These are phyloP conservation scores for Pipistrellus pipistrellus DNA, from an alignment of 2,797 vertebrate genomes.

Conservation along the genomic window DNA sequence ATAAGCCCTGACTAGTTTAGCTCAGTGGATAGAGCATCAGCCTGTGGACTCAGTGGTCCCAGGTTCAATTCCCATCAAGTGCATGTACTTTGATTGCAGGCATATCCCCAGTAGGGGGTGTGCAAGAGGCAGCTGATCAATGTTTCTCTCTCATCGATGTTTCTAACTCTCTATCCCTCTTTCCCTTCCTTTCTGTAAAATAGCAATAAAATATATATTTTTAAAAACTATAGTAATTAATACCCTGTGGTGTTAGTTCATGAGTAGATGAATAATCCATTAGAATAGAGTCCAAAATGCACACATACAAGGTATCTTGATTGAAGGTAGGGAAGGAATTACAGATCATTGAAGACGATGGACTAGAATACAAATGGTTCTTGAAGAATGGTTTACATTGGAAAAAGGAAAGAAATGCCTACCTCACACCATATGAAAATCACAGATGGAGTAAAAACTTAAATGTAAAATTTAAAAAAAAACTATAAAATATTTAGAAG, in stretches of 20 bases:
- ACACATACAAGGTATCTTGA: neutral
- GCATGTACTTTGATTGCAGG: no score
- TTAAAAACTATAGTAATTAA: neutral
- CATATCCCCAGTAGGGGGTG: no score
- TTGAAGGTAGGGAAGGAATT: neutral
- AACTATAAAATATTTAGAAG: neutral
- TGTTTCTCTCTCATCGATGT: no score
- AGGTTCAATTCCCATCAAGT: no score
- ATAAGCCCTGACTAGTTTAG: neutral
- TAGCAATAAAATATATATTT: no score
- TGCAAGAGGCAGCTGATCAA: no score
- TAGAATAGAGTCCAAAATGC: neutral
- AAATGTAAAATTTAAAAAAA: neutral
- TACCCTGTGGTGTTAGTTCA: neutral
- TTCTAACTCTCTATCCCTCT: no score
- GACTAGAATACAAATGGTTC: conserved; percentile 12
- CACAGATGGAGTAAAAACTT: neutral
- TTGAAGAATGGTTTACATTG: neutral
- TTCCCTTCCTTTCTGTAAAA: no score
- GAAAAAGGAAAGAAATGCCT: neutral
- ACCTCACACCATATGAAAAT: neutral
- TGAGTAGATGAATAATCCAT: neutral
- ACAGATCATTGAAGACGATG: neutral
- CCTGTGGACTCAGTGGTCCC: no score
- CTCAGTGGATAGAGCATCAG: no score